Conservation (phyloP, 2,113 vertebrate genomes). For the Halcyon malimbica region DNA sequence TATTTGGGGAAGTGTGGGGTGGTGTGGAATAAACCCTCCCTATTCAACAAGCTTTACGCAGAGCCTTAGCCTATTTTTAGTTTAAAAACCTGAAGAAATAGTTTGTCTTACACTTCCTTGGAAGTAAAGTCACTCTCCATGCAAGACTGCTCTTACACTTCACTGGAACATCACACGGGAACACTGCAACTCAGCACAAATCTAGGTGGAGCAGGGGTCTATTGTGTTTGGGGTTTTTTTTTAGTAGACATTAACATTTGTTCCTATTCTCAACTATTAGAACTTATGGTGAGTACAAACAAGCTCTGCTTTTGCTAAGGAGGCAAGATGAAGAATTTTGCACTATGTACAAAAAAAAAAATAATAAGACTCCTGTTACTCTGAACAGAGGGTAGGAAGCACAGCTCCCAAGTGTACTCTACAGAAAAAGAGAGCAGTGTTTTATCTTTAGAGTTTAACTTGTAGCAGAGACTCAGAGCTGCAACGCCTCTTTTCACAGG, state of each 20-base stretch:
- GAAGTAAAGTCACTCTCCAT: not conserved
- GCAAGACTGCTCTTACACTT: not conserved
- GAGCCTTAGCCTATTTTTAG: not conserved
- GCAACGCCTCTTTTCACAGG: not conserved
- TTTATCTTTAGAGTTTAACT: not conserved
- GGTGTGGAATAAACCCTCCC: not conserved
- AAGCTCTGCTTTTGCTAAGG: not conserved
- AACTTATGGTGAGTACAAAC: not conserved
- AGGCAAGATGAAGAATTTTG: not conserved
- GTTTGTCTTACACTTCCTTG: not conserved
- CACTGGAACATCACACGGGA: not conserved
- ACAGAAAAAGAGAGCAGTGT: not conserved
- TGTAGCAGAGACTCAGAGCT: not conserved
- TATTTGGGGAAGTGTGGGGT: too few species aligned
- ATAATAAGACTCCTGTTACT: not conserved
- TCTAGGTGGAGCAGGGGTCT: not conserved
- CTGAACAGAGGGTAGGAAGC: not conserved
- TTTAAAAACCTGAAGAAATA: not conserved
- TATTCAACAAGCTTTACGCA: not conserved
- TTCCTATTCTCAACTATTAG: not conserved
- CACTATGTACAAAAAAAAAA: not conserved
- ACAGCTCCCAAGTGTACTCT: not conserved
- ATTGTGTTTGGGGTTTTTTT: not conserved
- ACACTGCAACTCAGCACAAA: not conserved
- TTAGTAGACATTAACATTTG: not conserved